Base-by-base conservation (phyloP, 1,140 invertebrate species). In the Drosophila dunni region DNA sequence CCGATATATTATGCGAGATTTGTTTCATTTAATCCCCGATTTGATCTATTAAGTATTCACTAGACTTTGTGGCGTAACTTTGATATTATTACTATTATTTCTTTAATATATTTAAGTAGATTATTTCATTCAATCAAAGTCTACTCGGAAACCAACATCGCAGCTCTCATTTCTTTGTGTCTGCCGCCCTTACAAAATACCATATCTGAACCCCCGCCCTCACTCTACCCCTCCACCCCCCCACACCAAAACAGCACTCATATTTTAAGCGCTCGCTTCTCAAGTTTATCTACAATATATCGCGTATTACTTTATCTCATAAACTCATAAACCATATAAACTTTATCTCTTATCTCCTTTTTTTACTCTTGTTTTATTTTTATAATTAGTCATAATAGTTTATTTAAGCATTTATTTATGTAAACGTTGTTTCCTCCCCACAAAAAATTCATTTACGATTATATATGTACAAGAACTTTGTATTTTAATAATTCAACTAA, bases 191-290 rank as follows among this genome's bases (percentile, higher is more conserved):
- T 29, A 29, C 1, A 64, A 51, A 45, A 15, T n/a, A 7, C 57
- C 36, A 29, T 9, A 38, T 15, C 24, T 13, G 6, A 29, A 29
- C 13, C 15, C 8, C 6, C 11, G 11, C 53, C 53, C 53, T 64
- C 54, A 46, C 56, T 29, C 4, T 2, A 29, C 51, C 38, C 17
- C 60, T 5, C 24, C 24, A 29, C 24, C 24, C 24, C 24, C 24
- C 24, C 3, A 6, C 24, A 29, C 3, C 1, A 24, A 36, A n/a
- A 45, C 60, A 33, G 62, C 57, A 57, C 33, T 85, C 79, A 86
- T 88, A 74, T 67, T 58, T 71, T 77, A 88, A 83, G 79, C 58
- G 66, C 83, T 86, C 82, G 82, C 77, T 77, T 81, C 65, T 79
- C 64, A 60, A 76, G 51, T 81, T 78, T 81, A 81, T 82, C 78